Conservation (phyloP, 1,140 invertebrate genomes). For the Solenopsis invicta region DNA sequence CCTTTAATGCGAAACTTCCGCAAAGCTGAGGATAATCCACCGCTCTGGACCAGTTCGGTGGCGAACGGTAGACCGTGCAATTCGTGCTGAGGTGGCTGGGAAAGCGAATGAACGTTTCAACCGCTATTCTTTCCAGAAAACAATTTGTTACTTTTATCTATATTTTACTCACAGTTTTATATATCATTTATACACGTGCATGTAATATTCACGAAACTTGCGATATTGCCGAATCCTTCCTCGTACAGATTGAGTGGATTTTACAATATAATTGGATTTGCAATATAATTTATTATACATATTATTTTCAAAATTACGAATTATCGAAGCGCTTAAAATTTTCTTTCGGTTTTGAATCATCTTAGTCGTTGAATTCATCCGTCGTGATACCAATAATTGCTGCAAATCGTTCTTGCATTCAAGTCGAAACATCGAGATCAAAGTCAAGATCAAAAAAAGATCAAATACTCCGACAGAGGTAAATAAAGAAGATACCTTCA, state of each 20-base stretch:
- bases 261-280: neutral
- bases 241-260: neutral
- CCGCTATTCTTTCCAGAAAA: neutral
- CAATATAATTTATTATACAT: neutral
- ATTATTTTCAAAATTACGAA: neutral
- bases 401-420: slow-evolving; percentile 8
- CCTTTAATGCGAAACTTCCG: slow-evolving; percentile 75
- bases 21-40: slow-evolving; percentile 65
- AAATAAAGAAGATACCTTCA: slow-evolving; percentile 31
- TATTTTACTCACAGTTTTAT: neutral
- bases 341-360: neutral
- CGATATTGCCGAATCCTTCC: neutral
- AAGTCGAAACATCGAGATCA: neutral
- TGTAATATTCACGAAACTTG: neutral
- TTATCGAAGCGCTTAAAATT: neutral
- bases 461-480: slow-evolving; percentile 7
- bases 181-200: neutral
- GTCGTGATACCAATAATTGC: neutral
- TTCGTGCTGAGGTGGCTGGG: neutral
- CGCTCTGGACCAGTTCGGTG: slow-evolving; percentile 23
- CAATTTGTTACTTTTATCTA: neutral
- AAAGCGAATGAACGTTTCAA: neutral
- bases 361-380: neutral
- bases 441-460: slow-evolving; percentile 9
- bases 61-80: neutral